These are phyloP conservation scores for Epirrhoe tristata DNA, from an alignment of 2,888 invertebrate species.

Conservation along the genomic window DNA sequence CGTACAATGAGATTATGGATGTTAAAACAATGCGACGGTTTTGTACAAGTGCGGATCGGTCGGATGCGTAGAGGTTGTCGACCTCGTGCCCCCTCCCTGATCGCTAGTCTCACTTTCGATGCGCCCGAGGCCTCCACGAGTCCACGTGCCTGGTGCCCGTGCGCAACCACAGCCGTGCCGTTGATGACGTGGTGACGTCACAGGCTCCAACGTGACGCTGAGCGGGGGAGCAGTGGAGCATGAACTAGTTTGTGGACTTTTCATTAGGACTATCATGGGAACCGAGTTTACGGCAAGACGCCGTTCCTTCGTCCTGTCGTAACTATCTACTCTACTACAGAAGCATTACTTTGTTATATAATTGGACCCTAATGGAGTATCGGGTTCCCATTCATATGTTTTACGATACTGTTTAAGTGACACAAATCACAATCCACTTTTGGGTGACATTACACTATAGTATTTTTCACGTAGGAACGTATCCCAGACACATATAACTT, in stretches of 20 bases:
- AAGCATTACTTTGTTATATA: conserved; percentile 8
- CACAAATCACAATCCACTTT: neutral
- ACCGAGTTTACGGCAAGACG: conserved; percentile 55
- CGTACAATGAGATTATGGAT: conserved; percentile 61
- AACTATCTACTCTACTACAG: conserved; percentile 7
- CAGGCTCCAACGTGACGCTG: conserved; percentile 62
- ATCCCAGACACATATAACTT: too few species aligned
- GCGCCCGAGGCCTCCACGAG: conserved; percentile 75
- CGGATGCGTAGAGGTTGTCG: conserved; percentile 78
- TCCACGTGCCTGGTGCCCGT: conserved; percentile 81
- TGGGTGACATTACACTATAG: neutral
- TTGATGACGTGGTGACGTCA: conserved; percentile 81
- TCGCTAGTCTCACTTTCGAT: conserved; percentile 79
- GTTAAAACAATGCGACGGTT: conserved; percentile 80
- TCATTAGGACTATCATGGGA: conserved; percentile 74
- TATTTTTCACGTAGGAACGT: too few species aligned
- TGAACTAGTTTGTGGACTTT: conserved; percentile 68
- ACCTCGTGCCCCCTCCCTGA: conserved; percentile 62
- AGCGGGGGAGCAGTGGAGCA: conserved; percentile 65
- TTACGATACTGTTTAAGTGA: neutral
- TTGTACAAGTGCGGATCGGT: conserved; percentile 81
- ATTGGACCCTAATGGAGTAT: neutral
- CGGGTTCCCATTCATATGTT: neutral
- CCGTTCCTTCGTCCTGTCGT: conserved; percentile 10
- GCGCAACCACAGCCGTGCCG: conserved; percentile 58